phyloP scores from a whole-genome alignment of 2,888 invertebrate genomes.

The Stenodema calcarata region DNA sequence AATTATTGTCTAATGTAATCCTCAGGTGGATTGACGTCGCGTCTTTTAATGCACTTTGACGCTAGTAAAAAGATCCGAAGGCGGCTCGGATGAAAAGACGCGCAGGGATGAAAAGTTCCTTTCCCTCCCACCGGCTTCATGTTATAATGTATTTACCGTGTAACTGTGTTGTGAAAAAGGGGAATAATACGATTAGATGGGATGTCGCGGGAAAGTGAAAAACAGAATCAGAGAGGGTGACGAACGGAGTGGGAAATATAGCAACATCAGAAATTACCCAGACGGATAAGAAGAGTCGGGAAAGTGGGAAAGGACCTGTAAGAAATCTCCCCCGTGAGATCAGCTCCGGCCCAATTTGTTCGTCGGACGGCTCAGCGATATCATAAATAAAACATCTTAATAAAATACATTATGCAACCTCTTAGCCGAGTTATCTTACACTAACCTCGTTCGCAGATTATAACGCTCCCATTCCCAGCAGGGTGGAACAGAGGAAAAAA shows the following conservation, averaged over 20 bases:
- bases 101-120: not conserved
- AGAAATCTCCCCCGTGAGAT: not conserved
- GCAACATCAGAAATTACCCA: not conserved
- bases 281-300: not conserved
- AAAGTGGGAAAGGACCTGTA: not conserved
- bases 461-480: not conserved
- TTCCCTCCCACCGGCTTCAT: not conserved
- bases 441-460: not conserved
- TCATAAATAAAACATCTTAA: conserved; percentile 25
- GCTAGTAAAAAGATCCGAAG: no score
- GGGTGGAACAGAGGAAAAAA: not conserved
- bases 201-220: not conserved
- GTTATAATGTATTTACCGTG: not conserved
- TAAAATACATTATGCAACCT: conserved; percentile 23
- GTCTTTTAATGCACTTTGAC: no score
- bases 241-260: not conserved
- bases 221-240: no score
- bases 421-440: not conserved
- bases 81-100: no score
- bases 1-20: no score
- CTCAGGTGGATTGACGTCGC: no score
- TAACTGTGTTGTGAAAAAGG: not conserved
- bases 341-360: not conserved
- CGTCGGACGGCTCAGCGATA: not conserved
- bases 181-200: not conserved